Evolutionary conservation across 1,140 invertebrate genomes (phyloP), one percentile per base, ranked within the genome.

Genomic region (Brachionus calyciflorus): DNA sequence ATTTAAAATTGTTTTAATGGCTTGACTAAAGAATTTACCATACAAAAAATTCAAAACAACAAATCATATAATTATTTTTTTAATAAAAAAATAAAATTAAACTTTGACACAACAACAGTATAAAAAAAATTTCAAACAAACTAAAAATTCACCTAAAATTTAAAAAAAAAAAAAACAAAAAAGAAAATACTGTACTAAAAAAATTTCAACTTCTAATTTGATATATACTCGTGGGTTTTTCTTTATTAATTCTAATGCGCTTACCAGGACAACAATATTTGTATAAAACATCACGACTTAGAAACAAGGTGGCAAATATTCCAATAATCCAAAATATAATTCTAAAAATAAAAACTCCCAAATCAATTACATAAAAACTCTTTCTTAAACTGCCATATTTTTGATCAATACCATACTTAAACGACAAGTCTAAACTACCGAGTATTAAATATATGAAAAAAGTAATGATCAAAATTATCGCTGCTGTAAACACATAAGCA

Each of bases 391-490:
- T 21, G 3, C 60, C 60, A 65, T 44, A 65, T 26, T 46, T 65
- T 44, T 44, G 40, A 44, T 65, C 60, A 9, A 65, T 10, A 44
- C 26, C 10, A 3, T 44, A 9, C 24, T 73, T 73, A 14, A 51
- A 55, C 24, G 46, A 40, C 6, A 73, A 26, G 19, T 49, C 48
- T 21, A 73, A 37, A 33, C 37, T 26, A 24, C 69, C 69, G 10
- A 73, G 69, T 55, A 73, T 55, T 9, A 73, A 37, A 55, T 73
- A 73, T 19, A 73, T 24, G 41, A 73, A 73, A 55, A 73, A 33
- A 33, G 69, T 37, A 12, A 73, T 33, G 19, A 55, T 73, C 19
- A 73, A 33, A n/a, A 73, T 51, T 10, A 40, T 2, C 2, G 69
- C 69, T 21, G 69, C 69, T 12, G 51, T 73, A 24, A 73, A 55